These are phyloP conservation scores for Ptyas mucosa DNA, from an alignment of 2,113 vertebrate genomes.

Conservation along the genomic window DNA sequence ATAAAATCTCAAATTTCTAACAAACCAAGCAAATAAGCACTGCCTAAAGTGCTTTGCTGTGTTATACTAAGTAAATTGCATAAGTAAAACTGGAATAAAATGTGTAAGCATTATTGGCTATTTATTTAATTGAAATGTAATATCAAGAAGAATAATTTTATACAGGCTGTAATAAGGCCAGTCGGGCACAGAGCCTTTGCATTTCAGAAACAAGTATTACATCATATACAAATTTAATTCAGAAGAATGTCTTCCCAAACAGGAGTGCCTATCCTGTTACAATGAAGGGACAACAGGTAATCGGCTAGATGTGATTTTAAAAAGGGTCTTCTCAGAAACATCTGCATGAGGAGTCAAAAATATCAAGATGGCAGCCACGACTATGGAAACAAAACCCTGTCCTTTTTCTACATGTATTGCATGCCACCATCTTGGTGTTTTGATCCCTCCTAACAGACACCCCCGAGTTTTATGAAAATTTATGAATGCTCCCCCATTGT, in stretches of 20 bases:
- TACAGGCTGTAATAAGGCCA: neutral
- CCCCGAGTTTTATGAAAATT: neutral
- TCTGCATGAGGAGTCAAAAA: neutral
- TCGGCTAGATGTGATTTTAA: neutral
- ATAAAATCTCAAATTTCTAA: neutral
- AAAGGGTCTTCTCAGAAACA: neutral
- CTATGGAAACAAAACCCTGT: neutral
- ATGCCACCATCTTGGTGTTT: neutral
- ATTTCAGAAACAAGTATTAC: neutral
- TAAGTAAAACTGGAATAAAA: neutral
- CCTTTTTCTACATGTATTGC: neutral
- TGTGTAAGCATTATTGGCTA: neutral
- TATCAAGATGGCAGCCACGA: neutral
- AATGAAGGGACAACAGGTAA: neutral
- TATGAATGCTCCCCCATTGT: neutral
- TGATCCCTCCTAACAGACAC: neutral
- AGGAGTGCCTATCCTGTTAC: neutral
- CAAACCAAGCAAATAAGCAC: neutral
- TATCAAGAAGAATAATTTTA: neutral
- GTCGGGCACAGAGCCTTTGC: neutral
- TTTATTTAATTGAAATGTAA: neutral
- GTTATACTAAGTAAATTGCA: neutral
- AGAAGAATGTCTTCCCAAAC: neutral
- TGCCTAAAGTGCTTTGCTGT: conserved; percentile 1
- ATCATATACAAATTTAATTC: neutral